Percentiles rank a stretch among this genome's conserved stretches.
Evolutionary conservation across 2,888 invertebrate species (phyloP).

Genomic region (Nemapogon koenigi): DNA sequence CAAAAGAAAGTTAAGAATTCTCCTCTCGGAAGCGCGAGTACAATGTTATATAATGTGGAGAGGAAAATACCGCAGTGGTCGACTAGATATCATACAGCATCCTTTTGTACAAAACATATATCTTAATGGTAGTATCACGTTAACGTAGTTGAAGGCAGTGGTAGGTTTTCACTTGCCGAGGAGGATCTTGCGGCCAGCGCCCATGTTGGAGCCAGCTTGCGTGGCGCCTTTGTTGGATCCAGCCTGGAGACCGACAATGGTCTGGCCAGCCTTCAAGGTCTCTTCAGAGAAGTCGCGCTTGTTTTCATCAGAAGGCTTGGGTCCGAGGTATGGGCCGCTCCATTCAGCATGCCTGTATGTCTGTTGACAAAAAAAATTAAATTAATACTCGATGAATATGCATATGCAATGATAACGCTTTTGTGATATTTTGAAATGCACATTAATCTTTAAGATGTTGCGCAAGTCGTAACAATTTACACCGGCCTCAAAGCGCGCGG

Average conservation of each 20-base stretch:
- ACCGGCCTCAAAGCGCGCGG: conserved; percentile 23
- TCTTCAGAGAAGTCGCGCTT: conserved; percentile 95
- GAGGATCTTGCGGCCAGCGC: conserved; percentile 89
- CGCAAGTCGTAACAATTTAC: conserved; percentile 22
- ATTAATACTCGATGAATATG: not conserved
- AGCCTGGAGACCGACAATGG: conserved; percentile 92
- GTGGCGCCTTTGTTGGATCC: conserved; percentile 96
- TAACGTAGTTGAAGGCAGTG: conserved; percentile 23
- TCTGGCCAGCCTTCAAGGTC: conserved; percentile 86
- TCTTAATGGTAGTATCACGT: conserved; percentile 59
- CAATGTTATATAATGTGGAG: not conserved
- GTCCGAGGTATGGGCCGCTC: conserved; percentile 89
- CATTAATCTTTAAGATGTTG: conserved; percentile 9
- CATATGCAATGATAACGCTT: no score
- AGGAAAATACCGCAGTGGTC: not conserved
- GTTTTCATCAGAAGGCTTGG: conserved; percentile 93
- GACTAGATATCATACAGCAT: conserved; percentile 26
- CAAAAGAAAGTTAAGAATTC: not conserved
- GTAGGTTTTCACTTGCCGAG: conserved; percentile 78
- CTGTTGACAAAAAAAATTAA: conserved; percentile 44
- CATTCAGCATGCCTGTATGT: conserved; percentile 86
- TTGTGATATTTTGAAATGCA: no score
- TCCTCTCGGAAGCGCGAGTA: not conserved
- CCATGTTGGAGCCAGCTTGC: conserved; percentile 89
- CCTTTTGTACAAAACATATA: conserved; percentile 41